Percentiles rank a stretch among this genome's conserved stretches.
phyloP scores from a whole-genome alignment of 2,888 invertebrate species.

The Parapristionchus giblindavisi region DNA sequence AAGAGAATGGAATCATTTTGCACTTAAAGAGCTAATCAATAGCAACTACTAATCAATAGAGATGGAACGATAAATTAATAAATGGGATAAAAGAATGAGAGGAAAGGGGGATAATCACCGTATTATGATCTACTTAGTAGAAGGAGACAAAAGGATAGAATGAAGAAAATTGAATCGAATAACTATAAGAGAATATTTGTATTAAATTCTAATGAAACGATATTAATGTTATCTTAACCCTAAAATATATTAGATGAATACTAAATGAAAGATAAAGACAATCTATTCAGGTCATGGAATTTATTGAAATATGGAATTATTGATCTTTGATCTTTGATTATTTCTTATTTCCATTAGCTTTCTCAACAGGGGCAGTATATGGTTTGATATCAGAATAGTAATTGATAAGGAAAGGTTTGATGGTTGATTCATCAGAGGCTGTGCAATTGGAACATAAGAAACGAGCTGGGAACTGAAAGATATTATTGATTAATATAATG shows the following conservation, averaged over 20 bases:
- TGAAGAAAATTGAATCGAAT: neutral
- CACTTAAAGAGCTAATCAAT: neutral
- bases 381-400: slow-evolving; percentile 63
- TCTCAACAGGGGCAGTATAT: slow-evolving; percentile 38
- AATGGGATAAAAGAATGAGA: slow-evolving; percentile 3
- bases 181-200: neutral
- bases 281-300: neutral
- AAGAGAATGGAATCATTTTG: neutral
- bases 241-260: too few species aligned
- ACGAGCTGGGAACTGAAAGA: slow-evolving; percentile 65
- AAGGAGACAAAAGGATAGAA: neutral
- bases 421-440: slow-evolving; percentile 42
- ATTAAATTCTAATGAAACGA: too few species aligned
- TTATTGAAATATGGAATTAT: neutral
- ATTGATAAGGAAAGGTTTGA: slow-evolving; percentile 54
- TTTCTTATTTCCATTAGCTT: slow-evolving; percentile 37
- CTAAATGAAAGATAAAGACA: too few species aligned
- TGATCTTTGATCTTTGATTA: slow-evolving; percentile 29
- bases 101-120: neutral
- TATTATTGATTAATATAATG: neutral
- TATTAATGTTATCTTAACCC: too few species aligned
- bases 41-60: slow-evolving; percentile 22
- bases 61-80: too few species aligned
- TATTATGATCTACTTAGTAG: slow-evolving; percentile 33
- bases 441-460: slow-evolving; percentile 56